These are phyloP conservation scores for Heliconius hortense DNA, from an alignment of 2,888 invertebrate genomes.

Conservation along the genomic window DNA sequence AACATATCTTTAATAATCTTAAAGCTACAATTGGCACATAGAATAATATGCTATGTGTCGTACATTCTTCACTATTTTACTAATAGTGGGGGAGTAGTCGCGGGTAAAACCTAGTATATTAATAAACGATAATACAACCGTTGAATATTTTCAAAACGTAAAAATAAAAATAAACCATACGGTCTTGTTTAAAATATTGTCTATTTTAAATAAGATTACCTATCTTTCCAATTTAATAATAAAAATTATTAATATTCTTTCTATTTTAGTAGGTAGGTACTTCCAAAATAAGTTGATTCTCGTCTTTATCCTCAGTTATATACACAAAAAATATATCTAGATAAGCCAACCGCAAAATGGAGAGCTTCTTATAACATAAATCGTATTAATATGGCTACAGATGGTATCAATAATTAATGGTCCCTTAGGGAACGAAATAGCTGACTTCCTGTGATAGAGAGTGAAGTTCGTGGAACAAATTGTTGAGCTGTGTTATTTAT, in stretches of 20 bases:
- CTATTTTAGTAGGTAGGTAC: neutral
- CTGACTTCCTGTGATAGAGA: conserved; percentile 5
- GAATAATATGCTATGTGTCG: too few species aligned
- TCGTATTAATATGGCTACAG: conserved; percentile 29
- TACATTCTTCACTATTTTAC: too few species aligned
- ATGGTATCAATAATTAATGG: conserved; percentile 31
- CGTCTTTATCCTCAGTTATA: neutral
- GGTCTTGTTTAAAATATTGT: too few species aligned
- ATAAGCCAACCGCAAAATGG: neutral
- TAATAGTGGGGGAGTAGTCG: too few species aligned
- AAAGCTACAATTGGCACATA: too few species aligned
- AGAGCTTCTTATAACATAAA: conserved; percentile 12
- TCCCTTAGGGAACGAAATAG: conserved; percentile 21
- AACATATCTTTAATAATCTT: too few species aligned
- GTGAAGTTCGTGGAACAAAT: conserved; percentile 8
- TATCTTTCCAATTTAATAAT: neutral
- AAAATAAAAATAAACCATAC: too few species aligned
- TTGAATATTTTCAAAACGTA: too few species aligned
- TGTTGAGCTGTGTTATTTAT: conserved; percentile 23
- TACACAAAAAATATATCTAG: neutral
- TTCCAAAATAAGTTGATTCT: neutral
- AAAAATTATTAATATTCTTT: neutral
- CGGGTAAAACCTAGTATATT: too few species aligned
- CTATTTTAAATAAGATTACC: too few species aligned
- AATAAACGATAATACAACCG: too few species aligned